Conservation (phyloP, 2,113 vertebrate genomes). For the Ancistrus triradiatus region DNA sequence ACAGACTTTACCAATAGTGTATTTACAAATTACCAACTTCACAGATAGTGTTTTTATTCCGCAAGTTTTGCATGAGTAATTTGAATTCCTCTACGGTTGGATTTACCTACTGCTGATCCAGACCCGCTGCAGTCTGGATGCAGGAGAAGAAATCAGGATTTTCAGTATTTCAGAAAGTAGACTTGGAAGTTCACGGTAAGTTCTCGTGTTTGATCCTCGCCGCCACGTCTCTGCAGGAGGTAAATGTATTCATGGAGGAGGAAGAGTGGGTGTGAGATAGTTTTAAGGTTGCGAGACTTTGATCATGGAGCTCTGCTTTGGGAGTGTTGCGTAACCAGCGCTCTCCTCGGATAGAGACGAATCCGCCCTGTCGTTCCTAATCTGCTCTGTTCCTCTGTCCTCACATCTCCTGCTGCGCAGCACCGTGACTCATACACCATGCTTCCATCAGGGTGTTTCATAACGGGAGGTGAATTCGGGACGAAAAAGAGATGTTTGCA, state of each 20-base stretch:
- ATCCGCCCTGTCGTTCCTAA: constrained; percentile 11
- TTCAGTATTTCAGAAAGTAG: not conserved
- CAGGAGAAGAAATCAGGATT: not conserved
- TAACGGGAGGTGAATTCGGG: too few species aligned
- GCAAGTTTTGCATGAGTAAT: too few species aligned
- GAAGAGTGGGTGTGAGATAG: constrained; percentile 10
- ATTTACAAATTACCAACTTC: too few species aligned
- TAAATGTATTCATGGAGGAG: constrained; percentile 26
- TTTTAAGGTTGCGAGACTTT: constrained; percentile 29
- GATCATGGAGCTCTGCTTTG: constrained; percentile 32
- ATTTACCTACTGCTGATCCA: too few species aligned
- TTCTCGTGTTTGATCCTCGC: constrained; percentile 1
- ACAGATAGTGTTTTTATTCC: too few species aligned
- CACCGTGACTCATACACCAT: too few species aligned
- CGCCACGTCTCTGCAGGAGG: constrained; percentile 12
- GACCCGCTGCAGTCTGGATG: too few species aligned
- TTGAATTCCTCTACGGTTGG: too few species aligned
- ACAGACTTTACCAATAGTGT: too few species aligned
- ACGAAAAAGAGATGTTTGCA: too few species aligned
- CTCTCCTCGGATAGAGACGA: not conserved
- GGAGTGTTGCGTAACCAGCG: constrained; percentile 31
- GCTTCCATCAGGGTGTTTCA: too few species aligned
- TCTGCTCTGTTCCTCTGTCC: constrained; percentile 16
- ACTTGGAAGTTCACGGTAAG: constrained; percentile 11
- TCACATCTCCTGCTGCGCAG: not conserved